Conservation (phyloP, 2,113 vertebrate species). For the Corynorhinus townsendii region DNA sequence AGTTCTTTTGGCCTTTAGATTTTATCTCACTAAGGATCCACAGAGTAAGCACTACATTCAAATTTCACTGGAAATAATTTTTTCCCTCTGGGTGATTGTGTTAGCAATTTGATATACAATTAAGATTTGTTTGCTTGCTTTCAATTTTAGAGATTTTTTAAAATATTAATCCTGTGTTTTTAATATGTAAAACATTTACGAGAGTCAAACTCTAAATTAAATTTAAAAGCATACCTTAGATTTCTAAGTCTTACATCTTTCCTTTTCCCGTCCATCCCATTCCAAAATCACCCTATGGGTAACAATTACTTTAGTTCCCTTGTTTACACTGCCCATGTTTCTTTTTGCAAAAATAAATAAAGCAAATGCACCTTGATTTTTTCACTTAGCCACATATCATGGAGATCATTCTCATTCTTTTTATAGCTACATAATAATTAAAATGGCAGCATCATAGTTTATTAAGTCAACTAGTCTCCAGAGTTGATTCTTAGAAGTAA, state of each 20-base stretch:
- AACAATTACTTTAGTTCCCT: neutral
- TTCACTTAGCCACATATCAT: neutral
- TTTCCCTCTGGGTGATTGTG: neutral
- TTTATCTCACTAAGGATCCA: neutral
- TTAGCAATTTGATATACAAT: neutral
- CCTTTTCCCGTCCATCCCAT: neutral
- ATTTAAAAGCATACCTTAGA: neutral
- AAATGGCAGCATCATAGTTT: neutral
- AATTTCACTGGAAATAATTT: neutral
- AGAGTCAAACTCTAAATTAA: neutral
- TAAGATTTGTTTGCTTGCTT: neutral
- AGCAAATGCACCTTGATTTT: neutral
- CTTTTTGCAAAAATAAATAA: slow-evolving; percentile 19
- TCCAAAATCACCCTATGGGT: neutral
- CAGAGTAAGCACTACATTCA: neutral
- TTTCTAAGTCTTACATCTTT: neutral
- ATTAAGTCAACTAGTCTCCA: neutral
- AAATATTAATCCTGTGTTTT: slow-evolving; percentile 29
- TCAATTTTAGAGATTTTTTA: neutral
- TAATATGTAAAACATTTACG: neutral
- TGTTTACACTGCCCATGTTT: neutral
- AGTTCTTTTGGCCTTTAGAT: neutral
- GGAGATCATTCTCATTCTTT: neutral
- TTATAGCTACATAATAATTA: neutral
- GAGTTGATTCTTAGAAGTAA: neutral